Conservation (phyloP, 2,113 vertebrate genomes). For the Elaphurus davidianus region DNA sequence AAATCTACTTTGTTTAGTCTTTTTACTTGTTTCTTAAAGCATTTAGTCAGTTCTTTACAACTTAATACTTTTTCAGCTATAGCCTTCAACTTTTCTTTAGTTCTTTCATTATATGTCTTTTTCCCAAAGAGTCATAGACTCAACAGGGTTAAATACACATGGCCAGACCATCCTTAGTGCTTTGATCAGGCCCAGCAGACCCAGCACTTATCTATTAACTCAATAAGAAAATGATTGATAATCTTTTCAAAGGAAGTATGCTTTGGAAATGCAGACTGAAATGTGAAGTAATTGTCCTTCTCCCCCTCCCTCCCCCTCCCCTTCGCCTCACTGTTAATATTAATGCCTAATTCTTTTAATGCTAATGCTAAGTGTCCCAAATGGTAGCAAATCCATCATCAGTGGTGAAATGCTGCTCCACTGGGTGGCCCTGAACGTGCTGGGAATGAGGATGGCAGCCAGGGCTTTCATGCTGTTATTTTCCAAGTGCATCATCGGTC, state of each 20-base stretch:
- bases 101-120: neutral
- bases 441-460: too few relatives aligned
- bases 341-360: neutral
- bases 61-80: neutral
- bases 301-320: neutral
- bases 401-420: neutral
- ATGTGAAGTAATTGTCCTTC: neutral
- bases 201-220: neutral
- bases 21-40: neutral
- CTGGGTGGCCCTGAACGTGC: fast-evolving
- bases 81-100: neutral
- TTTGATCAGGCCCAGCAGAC: neutral
- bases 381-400: neutral
- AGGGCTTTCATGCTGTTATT: neutral
- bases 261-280: neutral
- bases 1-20: neutral
- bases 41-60: neutral
- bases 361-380: neutral
- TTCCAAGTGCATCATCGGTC: neutral
- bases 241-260: neutral
- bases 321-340: neutral
- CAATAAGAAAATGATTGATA: neutral
- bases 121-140: neutral
- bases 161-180: neutral
- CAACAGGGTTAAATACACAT: neutral